Evolutionary conservation across 2,113 vertebrate genomes (phyloP).

Genomic region (Tretioscincus oriximinensis): DNA sequence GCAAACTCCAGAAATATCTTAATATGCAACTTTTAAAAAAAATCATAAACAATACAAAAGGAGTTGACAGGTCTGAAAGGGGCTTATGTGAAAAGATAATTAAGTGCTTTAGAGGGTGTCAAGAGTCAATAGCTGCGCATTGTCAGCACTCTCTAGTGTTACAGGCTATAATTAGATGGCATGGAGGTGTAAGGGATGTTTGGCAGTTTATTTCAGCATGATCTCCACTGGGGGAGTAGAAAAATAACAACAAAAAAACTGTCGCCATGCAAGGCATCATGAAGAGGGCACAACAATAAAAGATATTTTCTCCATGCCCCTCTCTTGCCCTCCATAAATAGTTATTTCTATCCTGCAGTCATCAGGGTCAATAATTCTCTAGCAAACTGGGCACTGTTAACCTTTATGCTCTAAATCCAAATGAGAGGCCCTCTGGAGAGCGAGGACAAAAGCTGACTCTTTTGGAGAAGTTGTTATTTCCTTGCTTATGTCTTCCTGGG

Average conservation of each 20-base stretch:
- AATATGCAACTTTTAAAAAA: conserved; percentile 64
- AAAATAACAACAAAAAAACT: conserved; percentile 64
- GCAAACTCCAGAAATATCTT: conserved; percentile 67
- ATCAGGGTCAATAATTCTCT: conserved; percentile 24
- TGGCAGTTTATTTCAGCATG: conserved; percentile 82
- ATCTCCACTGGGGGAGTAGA: conserved; percentile 55
- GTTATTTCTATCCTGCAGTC: conserved; percentile 29
- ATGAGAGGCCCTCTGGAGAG: background rate
- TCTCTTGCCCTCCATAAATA: conserved; percentile 46
- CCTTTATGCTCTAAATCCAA: background rate
- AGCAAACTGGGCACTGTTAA: conserved; percentile 21
- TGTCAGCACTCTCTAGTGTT: conserved; percentile 79
- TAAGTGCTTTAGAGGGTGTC: conserved; percentile 85
- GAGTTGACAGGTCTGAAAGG: conserved; percentile 82
- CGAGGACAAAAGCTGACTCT: too few relatives aligned
- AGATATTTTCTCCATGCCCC: background rate
- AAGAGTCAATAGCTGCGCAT: conserved; percentile 85
- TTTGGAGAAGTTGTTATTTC: too few relatives aligned
- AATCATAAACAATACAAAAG: conserved; percentile 79
- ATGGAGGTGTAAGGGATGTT: conserved; percentile 80
- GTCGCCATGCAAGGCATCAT: conserved; percentile 59
- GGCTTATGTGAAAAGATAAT: conserved; percentile 86
- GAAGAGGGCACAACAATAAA: conserved; percentile 56
- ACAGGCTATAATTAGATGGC: conserved; percentile 87
- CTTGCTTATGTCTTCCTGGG: too few relatives aligned